Conservation (phyloP, 2,113 vertebrate genomes). For the Merops nubicus region DNA sequence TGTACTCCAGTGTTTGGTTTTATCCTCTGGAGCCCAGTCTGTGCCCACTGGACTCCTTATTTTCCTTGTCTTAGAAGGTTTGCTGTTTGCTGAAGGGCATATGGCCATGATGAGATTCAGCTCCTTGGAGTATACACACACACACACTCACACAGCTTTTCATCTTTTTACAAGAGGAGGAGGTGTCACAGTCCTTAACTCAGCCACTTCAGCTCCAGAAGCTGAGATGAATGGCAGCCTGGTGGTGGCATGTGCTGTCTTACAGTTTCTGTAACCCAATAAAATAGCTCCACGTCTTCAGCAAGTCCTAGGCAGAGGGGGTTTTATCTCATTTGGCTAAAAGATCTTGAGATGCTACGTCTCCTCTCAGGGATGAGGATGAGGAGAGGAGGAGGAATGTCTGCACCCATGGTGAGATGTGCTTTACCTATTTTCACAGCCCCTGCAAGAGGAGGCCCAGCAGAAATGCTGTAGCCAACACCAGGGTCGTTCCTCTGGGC, state of each 20-base stretch:
- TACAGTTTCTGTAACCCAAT: not conserved
- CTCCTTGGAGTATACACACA: not conserved
- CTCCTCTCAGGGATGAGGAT: not conserved
- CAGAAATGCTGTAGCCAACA: rapidly evolving
- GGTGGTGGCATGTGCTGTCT: not conserved
- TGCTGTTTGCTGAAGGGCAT: not conserved
- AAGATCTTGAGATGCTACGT: not conserved
- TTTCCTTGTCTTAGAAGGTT: not conserved
- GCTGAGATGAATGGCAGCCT: not conserved
- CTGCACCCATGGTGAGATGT: rapidly evolving
- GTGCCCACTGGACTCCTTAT: not conserved
- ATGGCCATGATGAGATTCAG: not conserved
- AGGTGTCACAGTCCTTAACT: not conserved
- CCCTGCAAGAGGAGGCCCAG: not conserved
- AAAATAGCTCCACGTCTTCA: rapidly evolving
- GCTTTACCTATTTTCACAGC: rapidly evolving
- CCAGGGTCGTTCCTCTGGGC: not conserved
- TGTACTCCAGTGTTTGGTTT: not conserved
- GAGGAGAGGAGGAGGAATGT: not conserved
- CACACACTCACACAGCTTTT: not conserved
- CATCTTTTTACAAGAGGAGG: not conserved
- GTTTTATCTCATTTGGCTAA: not conserved
- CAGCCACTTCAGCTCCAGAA: not conserved
- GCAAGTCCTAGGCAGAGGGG: rapidly evolving
- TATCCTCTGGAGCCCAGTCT: not conserved